Evolutionary conservation across 2,113 vertebrate genomes (phyloP), one percentile per base, ranked within the genome.

Genomic region (Lampris megalopsis): DNA sequence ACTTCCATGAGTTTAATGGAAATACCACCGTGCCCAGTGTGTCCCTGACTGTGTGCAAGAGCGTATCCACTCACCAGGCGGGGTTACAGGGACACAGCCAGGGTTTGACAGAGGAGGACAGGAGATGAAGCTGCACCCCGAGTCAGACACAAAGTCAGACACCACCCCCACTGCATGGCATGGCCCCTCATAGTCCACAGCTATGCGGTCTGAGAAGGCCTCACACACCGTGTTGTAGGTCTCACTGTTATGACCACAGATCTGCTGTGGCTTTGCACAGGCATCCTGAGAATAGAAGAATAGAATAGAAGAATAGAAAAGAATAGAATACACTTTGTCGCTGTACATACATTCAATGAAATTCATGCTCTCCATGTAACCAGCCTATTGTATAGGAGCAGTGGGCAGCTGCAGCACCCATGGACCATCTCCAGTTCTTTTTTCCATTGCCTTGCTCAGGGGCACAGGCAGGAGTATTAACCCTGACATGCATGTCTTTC

Each of bases 191-290:
- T 99, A 99, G 84, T 99, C 98, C 1, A 98, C 83, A 0, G 97
- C 95, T 67, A 99, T 95, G 0, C 98, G 97, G 52, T 97, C 93
- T 0, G 97, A 93, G 73, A 95, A 97, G 74, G 98, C 98, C 0
- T 95, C 96, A 0, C 98, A 99, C 68, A 97, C 88, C 0, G 95
- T 98, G 54, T 81, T 65, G 84, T 97, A 99, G 5, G 95, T 98
- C 71, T 99, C 97, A 0, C 97, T 96, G 0, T 97, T 97, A 37
- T 99, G 97, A 1, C 97, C 97, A 0, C 98, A 99, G 0, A 99
- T 91, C 0, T 93, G 93, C 62, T 94, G 92, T 1, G 50, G 56
- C 0, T 85, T 88, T 76, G 91, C 95, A 89, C 98, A 99, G 49
- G 87, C 57, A 0, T 95, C 93, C 95, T 95, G 85, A 48, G 58